Evolutionary conservation across 1,140 invertebrate genomes (phyloP), one percentile per base, ranked within the genome.

Genomic region (Condylostylus longicornis): DNA sequence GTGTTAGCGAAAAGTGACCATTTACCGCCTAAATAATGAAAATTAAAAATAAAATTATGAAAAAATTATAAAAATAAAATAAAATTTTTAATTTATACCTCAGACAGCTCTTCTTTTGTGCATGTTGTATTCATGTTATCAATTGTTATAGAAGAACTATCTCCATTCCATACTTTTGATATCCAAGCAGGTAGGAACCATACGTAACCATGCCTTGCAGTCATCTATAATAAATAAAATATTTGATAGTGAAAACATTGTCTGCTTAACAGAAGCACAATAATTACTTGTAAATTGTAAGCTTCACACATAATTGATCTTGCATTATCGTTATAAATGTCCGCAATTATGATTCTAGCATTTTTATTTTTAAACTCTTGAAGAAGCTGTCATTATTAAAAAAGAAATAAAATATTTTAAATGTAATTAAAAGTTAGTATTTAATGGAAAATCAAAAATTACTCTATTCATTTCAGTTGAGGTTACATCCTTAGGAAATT

Each of bases 131-230:
- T n/a, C n/a, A n/a, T n/a, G n/a, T n/a, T n/a, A 15, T 38, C 20
- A 23, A 47, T 47, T 2, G 37, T 37, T n/a, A 27, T 33, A 8
- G 4, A 12, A n/a, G n/a, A n/a, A 28, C 35, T 21, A 42, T 45
- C 43, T 0, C 15, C 13, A 5, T 33, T 77, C 77, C 79, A 82
- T 37, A 73, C 61, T 5, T 61, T 49, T 3, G 65, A 57, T 2
- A 82, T 69, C 80, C 81, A 85, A 2, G 68, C 58, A 0, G 83
- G 83, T 14, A 89, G 55, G 48, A 88, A 87, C 84, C 85, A 88
- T 0, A 84, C 71, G 52, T 82, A 88, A 7, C 80, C 78, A 35
- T 80, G 48, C 20, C 61, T 52, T 4, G 64, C 65, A 13, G 73
- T 77, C 74, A 77, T 76, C 48, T 59, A 17, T 6, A 41, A 41